Evolutionary conservation across 2,888 invertebrate species (phyloP).

Genomic region (Leucania comma): DNA sequence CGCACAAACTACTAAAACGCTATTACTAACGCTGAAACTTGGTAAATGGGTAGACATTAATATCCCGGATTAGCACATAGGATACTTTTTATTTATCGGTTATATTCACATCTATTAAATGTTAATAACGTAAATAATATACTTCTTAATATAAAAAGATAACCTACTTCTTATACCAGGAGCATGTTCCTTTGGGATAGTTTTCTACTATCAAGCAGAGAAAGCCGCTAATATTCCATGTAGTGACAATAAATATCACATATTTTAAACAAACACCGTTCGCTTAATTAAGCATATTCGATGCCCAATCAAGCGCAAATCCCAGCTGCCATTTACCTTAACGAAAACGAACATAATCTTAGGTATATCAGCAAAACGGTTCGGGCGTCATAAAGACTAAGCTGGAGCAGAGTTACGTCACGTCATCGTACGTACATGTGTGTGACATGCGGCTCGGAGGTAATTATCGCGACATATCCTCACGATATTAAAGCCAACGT

Average conservation of each 20-base stretch:
- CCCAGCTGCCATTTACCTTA: slow-evolving; percentile 20
- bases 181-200: too few relatives aligned
- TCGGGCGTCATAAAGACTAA: slow-evolving; percentile 56
- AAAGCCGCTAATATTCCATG: neutral
- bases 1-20: too few relatives aligned
- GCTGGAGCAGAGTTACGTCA: slow-evolving; percentile 55
- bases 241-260: neutral
- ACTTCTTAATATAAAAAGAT: too few relatives aligned
- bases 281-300: slow-evolving; percentile 29
- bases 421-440: slow-evolving; percentile 52
- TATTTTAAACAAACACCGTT: slow-evolving; percentile 4
- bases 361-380: slow-evolving; percentile 49
- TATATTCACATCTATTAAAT: too few relatives aligned
- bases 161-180: too few relatives aligned
- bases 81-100: too few relatives aligned
- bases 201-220: too few relatives aligned
- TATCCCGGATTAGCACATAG: too few relatives aligned
- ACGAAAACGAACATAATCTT: slow-evolving; percentile 37
- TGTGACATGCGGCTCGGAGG: slow-evolving; percentile 52
- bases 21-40: too few relatives aligned
- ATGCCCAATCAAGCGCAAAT: slow-evolving; percentile 41
- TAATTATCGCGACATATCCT: slow-evolving; percentile 73
- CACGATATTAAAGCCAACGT: slow-evolving; percentile 77
- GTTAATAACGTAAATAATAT: too few relatives aligned
- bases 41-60: too few relatives aligned